These are phyloP conservation scores for Xiphophorus couchianus DNA, from an alignment of 2,113 vertebrate genomes.

Conservation along the genomic window DNA sequence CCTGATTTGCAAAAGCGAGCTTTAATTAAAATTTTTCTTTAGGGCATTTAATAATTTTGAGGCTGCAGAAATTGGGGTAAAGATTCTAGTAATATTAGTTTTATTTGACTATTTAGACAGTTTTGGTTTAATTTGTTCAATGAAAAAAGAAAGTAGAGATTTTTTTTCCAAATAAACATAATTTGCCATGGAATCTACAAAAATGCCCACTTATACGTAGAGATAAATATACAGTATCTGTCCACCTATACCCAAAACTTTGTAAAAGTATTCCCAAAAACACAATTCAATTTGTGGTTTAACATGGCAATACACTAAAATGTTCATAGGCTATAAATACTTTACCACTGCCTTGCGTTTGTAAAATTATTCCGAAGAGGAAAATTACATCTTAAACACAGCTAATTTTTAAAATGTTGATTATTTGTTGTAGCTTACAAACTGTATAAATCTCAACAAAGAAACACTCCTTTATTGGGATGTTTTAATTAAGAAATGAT, in stretches of 20 bases:
- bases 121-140: neutral
- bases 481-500: conserved; percentile 78
- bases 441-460: neutral
- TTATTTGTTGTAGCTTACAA: neutral
- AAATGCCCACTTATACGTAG: neutral
- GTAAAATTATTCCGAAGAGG: too few species aligned
- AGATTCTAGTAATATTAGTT: neutral
- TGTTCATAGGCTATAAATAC: too few species aligned
- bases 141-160: neutral
- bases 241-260: neutral
- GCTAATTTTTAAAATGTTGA: neutral
- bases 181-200: neutral
- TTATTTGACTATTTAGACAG: neutral
- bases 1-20: neutral
- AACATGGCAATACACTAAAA: too few species aligned
- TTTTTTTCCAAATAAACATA: neutral
- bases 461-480: conserved; percentile 22
- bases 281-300: too few species aligned
- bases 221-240: neutral
- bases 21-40: neutral
- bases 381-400: too few species aligned
- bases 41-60: neutral
- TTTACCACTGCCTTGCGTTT: too few species aligned
- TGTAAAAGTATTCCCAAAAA: neutral
- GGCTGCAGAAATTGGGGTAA: neutral